These are phyloP conservation scores for Drosophila yakuba DNA, from an alignment of 1,140 invertebrate species.

Conservation along the genomic window DNA sequence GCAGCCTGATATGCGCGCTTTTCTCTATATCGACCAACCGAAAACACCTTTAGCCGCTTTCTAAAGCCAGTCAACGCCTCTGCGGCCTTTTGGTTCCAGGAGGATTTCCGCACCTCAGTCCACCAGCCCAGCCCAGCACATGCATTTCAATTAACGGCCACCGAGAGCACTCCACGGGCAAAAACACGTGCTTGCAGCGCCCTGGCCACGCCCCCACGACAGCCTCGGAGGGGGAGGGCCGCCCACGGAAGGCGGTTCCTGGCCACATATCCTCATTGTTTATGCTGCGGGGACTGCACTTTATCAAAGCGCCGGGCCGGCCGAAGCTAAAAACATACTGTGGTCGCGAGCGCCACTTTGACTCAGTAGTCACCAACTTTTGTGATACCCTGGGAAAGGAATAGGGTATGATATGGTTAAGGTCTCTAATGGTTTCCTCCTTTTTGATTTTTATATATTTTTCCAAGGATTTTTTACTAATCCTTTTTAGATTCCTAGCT, in stretches of 20 bases:
- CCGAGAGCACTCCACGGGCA: conserved; percentile 71
- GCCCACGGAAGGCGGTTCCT: conserved; percentile 11
- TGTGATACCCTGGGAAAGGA: neutral
- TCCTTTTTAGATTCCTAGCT: neutral
- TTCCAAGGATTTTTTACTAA: neutral
- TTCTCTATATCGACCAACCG: conserved; percentile 9
- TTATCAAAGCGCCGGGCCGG: conserved; percentile 67
- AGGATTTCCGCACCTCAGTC: neutral
- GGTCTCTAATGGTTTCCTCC: neutral
- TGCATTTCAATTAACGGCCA: conserved; percentile 80
- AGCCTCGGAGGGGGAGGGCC: neutral
- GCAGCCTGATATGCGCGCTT: neutral
- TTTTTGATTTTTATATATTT: too few relatives aligned
- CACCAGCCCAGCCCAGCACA: conserved; percentile 38
- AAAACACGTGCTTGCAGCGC: conserved; percentile 64
- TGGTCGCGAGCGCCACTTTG: conserved; percentile 64
- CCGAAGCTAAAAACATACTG: conserved; percentile 68
- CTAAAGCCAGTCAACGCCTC: conserved; percentile 44
- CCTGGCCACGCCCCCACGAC: conserved; percentile 38
- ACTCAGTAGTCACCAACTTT: conserved; percentile 44
- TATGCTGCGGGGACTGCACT: conserved; percentile 77
- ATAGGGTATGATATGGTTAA: neutral
- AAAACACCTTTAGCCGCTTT: conserved; percentile 63
- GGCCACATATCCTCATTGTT: conserved; percentile 64
- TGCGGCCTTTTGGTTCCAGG: conserved; percentile 17